Percentiles rank a stretch among this genome's conserved stretches.
Evolutionary conservation across 2,888 invertebrate genomes (phyloP).

Genomic region (Alviniconcha strummeri): DNA sequence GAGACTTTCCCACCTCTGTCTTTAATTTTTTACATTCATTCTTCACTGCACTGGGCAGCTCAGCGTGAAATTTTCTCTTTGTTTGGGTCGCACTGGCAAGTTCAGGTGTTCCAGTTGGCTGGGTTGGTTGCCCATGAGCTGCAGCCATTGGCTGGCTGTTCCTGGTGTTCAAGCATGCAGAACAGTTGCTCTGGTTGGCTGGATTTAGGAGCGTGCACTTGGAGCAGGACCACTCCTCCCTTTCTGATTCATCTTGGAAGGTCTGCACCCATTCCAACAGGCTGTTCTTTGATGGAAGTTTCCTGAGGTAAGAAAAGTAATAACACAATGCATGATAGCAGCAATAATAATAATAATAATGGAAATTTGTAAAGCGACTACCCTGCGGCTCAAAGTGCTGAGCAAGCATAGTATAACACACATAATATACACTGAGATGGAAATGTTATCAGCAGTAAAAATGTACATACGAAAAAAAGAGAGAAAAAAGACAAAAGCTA

Average conservation of each 20-base stretch:
- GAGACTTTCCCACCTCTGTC: background rate
- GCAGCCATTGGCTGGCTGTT: background rate
- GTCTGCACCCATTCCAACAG: constrained; percentile 60
- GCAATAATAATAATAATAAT: too few species aligned
- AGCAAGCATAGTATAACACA: background rate
- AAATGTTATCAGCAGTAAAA: background rate
- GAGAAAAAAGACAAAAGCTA: background rate
- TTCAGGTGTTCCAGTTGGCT: too few species aligned
- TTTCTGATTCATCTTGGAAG: constrained; percentile 8
- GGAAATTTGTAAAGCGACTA: too few species aligned
- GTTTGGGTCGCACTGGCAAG: too few species aligned
- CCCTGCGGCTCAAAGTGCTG: too few species aligned
- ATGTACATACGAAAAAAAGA: background rate
- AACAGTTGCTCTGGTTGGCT: constrained; percentile 44
- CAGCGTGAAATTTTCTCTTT: background rate
- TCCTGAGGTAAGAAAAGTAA: constrained; percentile 42
- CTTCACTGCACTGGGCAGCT: background rate
- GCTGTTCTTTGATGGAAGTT: constrained; percentile 56
- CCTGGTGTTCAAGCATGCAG: constrained; percentile 46
- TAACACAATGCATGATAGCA: too few species aligned
- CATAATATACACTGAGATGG: background rate
- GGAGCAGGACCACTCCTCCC: constrained; percentile 52
- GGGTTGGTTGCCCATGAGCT: background rate
- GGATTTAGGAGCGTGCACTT: constrained; percentile 57
- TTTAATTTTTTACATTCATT: background rate